Evolutionary conservation across 2,888 invertebrate genomes (phyloP), one percentile per base, ranked within the genome.

Genomic region (Biston stratarius): DNA sequence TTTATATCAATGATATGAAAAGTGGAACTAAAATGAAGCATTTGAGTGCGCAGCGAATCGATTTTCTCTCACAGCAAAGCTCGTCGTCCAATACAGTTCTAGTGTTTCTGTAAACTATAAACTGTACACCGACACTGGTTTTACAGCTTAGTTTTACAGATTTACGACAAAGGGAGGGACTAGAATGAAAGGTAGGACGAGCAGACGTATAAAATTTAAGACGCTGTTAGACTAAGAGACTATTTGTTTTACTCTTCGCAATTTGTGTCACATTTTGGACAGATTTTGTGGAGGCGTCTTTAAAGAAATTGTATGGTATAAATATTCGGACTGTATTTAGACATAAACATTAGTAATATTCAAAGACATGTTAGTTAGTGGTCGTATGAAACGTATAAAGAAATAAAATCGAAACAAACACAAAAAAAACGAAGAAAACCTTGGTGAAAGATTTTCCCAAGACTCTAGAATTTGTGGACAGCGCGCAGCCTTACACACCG

Each of bases 71-170:
- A n/a, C 51, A 52, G n/a, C 9, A 24, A 58, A 42, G 38, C 49
- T 56, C 38, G 52, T 38, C 11, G 33, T 36, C 63, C 59, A 63
- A 67, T 60, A 63, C 24, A 56, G 24, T 55, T 55, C 55, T 55
- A 68, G 60, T 64, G 63, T 64, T 63, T 60, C 63, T 63, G 67
- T 63, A 60, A 60, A 63, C 67, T 59, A 60, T 67, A 67, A 67
- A 67, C 53, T 59, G 67, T 60, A 42, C 63, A 51, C n/a, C 60
- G 67, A 67, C 67, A 57, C 56, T 63, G 62, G 48, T 67, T 69
- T 71, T 71, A 71, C 70, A 65, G 65, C 63, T 64, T 69, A 59
- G 66, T 61, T 71, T 69, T 69, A 71, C 48, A 45, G 63, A 60
- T 71, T 61, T 64, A 66, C 48, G 61, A 49, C 51, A 38, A 57